Evolutionary conservation across 2,888 invertebrate genomes (phyloP), one percentile per base, ranked within the genome.

Genomic region (Agrotis segetum): DNA sequence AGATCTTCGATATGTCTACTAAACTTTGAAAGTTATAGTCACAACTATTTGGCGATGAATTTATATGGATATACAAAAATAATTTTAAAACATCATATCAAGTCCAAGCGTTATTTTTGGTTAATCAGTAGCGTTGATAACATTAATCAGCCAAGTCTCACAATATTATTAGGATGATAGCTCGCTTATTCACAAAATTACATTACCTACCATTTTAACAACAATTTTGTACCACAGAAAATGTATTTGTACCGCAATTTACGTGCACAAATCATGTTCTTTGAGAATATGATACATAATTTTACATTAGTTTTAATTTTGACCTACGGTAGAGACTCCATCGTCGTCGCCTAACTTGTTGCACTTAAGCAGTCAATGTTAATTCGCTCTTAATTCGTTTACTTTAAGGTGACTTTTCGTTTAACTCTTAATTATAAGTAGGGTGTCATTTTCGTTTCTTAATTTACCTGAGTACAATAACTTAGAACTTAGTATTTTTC

Each of bases 391-490:
- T 85, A 85, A 85, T 80, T 44, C 55, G 64, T 82, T 82, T 78
- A 79, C 76, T 71, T 81, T 88, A 89, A 88, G 88, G 81, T 91
- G 85, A 87, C 72, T 85, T 89, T 89, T 87, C 79, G 78, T 89
- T 89, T 89, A 88, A 82, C 74, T 79, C 61, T 83, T 83, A 73
- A 79, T 71, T 78, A 68, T 87, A 85, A 85, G 84, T 85, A 85
- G 85, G 87, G 82, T 88, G 88, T 90, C 89, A 88, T 85, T 89
- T 88, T 90, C 84, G 83, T 88, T 86, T 89, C 86, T 89, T 90
- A 83, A 84, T 90, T 90, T 89, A 90, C 92, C 89, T 90, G 92
- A 94, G 91, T 94, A 93, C 93, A 92, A 91, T 92, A 90, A 90
- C 88, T 85, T 88, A 90, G 88, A 87, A 83, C 85, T 86, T 91